phyloP scores from a whole-genome alignment of 2,113 vertebrate genomes.

The Neogale vison region DNA sequence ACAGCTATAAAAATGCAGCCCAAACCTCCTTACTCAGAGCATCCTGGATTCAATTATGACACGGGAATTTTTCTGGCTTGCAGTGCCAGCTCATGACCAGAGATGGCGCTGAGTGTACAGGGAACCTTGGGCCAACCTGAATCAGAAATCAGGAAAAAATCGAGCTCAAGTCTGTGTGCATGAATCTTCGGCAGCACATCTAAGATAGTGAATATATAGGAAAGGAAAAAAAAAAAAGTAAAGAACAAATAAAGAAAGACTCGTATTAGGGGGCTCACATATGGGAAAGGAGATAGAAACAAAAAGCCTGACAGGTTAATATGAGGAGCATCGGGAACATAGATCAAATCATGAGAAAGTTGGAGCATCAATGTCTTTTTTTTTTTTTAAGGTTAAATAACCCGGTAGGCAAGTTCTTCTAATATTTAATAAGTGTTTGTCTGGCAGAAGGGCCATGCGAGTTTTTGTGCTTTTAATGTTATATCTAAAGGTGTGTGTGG shows the following conservation, averaged over 20 bases:
- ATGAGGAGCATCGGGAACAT: background rate
- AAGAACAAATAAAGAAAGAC: background rate
- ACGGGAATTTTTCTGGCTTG: background rate
- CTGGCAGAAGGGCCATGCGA: background rate
- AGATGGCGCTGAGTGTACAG: slow-evolving; percentile 77
- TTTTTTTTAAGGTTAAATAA: background rate
- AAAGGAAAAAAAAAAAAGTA: background rate
- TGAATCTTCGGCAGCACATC: background rate
- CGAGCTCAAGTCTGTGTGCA: background rate
- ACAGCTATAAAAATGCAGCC: background rate
- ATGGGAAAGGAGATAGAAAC: background rate
- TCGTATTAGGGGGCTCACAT: background rate
- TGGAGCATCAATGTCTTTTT: background rate
- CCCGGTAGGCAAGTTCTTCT: background rate
- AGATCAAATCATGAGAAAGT: background rate
- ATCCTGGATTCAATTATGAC: fast-evolving
- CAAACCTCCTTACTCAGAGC: background rate
- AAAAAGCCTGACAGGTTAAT: background rate
- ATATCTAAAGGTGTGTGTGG: background rate
- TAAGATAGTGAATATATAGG: background rate
- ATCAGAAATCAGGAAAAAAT: background rate
- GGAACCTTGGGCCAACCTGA: slow-evolving; percentile 32
- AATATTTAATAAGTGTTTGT: background rate
- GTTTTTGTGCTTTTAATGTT: background rate
- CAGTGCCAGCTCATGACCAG: slow-evolving; percentile 69